Base-by-base conservation (phyloP, 1,140 invertebrate species). In the Wasmannia auropunctata region DNA sequence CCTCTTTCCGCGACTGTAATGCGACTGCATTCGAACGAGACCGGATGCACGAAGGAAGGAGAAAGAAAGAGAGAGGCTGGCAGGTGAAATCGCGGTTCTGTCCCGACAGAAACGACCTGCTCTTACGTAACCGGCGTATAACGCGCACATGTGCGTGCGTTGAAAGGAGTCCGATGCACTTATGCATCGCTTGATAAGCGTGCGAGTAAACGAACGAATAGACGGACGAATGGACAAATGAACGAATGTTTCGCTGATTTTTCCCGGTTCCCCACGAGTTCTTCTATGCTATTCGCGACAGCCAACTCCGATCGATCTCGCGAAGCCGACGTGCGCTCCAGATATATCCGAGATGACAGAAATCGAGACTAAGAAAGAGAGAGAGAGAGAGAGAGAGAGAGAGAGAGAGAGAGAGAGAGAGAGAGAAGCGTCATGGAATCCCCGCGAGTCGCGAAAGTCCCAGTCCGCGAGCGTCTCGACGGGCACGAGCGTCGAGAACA, bases 61-160 rank as follows among this genome's bases (percentile, higher is more conserved):
- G 62, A 63, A 2, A 16, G 37, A 43, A n/a, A 43, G 63, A 40
- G 10, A 65, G 19, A 67, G 14, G 3, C 56, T 74, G 16, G 31
- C 56, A 83, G 65, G 72, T 89, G 79, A 89, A 90, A 88, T 67
- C 37, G 86, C 72, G 25, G 51, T 90, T 84, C 62, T 69, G 63
- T 43, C 16, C 6, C 16, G 54, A 49, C 62, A 85, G 85, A 70
- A 89, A 80, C 54, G 31, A 56, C 19, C 31, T 25, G 19, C 31
- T 54, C 51, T 90, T 85, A 86, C 86, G 28, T 69, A 89, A 89
- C 16, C 40, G 34, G 19, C 25, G 16, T 37, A 56, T 31, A 3
- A 28, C 31, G 56, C 14, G 25, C 54, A 14, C 40, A 49, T 43
- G 25, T 31, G 43, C 46, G 63, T 14, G 31, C 49, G 40, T 56